Evolutionary conservation across 1,140 invertebrate species (phyloP), one percentile per base, ranked within the genome.

Genomic region (Drosophila lacertosa): DNA sequence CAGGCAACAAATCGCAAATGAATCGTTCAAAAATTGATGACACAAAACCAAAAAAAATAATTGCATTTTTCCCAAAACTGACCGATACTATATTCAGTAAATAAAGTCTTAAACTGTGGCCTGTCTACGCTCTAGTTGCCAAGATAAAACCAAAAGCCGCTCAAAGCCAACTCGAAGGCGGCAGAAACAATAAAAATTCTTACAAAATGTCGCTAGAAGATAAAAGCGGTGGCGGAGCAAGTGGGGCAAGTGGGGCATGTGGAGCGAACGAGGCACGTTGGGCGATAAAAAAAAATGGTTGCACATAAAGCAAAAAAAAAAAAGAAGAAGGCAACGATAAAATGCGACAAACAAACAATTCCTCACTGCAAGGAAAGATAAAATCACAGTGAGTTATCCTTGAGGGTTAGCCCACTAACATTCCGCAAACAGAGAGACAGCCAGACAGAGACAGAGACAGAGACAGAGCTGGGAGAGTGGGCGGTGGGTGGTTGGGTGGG

Each of bases 131-230:
- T 53, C 48, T 59, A 1, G 45, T 18, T 24, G 29, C 47, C 59
- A 24, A 37, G 64, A 54, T 63, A 55, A 53, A 35, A 29, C 68
- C 47, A 53, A 79, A 75, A 82, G 59, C 76, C 59, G 58, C 55
- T 70, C 74, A 76, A 64, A 77, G 62, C 63, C 74, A 74, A 66
- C 77, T 64, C 45, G 37, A 65, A 51, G 20, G 37, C 58, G 64
- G 22, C 51, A 51, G 32, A 88, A 88, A 88, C 82, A 88, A 88
- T 88, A 88, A 88, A 80, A 88, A 89, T 76, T 77, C 74, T 86
- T 76, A 88, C 74, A 82, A 89, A 88, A 83, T 60, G 78, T 75
- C 63, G 82, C 65, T 55, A 44, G 59, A 60, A 75, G 82, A 89
- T 86, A 88, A 88, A 71, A 54, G 57, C 59, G 24, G 22, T 76